These are phyloP conservation scores for Drosophila peninsularis DNA, from an alignment of 2,888 invertebrate species.

Conservation along the genomic window DNA sequence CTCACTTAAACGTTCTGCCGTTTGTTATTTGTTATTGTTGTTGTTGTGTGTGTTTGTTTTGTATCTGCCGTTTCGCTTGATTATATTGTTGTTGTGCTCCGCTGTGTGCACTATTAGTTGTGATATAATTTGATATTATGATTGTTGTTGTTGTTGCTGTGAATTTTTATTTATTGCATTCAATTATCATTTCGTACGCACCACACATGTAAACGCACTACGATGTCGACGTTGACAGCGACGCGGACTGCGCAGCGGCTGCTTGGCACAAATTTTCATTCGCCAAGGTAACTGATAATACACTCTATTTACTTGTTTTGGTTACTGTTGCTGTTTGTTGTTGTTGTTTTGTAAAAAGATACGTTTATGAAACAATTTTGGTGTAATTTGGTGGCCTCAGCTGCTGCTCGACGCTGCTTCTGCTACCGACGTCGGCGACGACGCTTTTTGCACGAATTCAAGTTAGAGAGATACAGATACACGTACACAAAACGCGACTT, in stretches of 20 bases:
- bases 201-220: slow-evolving; percentile 10
- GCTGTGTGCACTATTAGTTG: slow-evolving; percentile 55
- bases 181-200: slow-evolving; percentile 64
- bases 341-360: slow-evolving; percentile 41
- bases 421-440: background rate
- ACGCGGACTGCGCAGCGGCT: slow-evolving; percentile 21
- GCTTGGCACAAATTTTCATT: slow-evolving; percentile 51
- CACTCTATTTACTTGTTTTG: slow-evolving; percentile 30
- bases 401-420: background rate
- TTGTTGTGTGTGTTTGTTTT: slow-evolving; percentile 59
- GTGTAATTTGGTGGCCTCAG: slow-evolving; percentile 21
- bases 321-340: slow-evolving; percentile 11
- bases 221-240: slow-evolving; percentile 13
- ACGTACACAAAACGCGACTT: slow-evolving; percentile 46
- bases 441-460: slow-evolving; percentile 40
- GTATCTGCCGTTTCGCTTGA: slow-evolving; percentile 70
- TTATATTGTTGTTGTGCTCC: slow-evolving; percentile 58
- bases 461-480: slow-evolving; percentile 38
- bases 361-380: slow-evolving; percentile 45
- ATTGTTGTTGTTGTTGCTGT: slow-evolving; percentile 30
- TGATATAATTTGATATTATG: slow-evolving; percentile 59
- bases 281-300: slow-evolving; percentile 75
- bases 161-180: slow-evolving; percentile 64
- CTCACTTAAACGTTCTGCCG: slow-evolving; percentile 59
- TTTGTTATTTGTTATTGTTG: slow-evolving; percentile 34